Conservation (phyloP, 2,888 invertebrate species). For the Meteorus cinctellus region DNA sequence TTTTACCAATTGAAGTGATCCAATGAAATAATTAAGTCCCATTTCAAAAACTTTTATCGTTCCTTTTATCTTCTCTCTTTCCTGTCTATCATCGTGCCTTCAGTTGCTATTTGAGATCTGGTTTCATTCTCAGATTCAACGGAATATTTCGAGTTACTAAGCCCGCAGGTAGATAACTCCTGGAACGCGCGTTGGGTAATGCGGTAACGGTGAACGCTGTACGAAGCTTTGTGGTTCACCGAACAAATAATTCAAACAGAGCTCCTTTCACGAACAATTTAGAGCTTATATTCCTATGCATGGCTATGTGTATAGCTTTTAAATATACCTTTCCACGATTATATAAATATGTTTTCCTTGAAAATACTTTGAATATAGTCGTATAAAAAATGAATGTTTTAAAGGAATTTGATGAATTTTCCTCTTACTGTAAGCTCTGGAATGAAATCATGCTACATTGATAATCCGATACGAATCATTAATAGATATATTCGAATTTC, state of each 20-base stretch:
- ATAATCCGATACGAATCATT: too few species aligned
- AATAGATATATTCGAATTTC: too few species aligned
- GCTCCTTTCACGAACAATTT: constrained; percentile 40
- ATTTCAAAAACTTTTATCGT: neutral
- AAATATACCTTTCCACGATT: too few species aligned
- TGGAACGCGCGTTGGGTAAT: constrained; percentile 46
- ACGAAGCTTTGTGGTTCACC: constrained; percentile 60
- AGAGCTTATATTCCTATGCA: neutral
- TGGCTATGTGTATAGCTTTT: neutral
- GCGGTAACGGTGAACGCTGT: constrained; percentile 57
- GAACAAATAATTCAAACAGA: constrained; percentile 63
- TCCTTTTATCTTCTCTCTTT: neutral
- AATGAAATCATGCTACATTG: too few species aligned
- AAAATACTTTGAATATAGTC: too few species aligned
- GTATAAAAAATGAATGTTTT: too few species aligned
- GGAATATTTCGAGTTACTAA: constrained; percentile 9
- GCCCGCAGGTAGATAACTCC: constrained; percentile 34
- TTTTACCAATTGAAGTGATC: too few species aligned
- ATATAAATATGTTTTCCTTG: too few species aligned
- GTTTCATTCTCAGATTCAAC: constrained; percentile 14
- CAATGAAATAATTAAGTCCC: too few species aligned
- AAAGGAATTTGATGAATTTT: too few species aligned
- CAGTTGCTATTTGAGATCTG: constrained; percentile 7
- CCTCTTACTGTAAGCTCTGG: too few species aligned
- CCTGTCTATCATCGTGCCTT: neutral